Base-by-base conservation (phyloP, 2,113 vertebrate genomes). In the Silurus meridionalis region DNA sequence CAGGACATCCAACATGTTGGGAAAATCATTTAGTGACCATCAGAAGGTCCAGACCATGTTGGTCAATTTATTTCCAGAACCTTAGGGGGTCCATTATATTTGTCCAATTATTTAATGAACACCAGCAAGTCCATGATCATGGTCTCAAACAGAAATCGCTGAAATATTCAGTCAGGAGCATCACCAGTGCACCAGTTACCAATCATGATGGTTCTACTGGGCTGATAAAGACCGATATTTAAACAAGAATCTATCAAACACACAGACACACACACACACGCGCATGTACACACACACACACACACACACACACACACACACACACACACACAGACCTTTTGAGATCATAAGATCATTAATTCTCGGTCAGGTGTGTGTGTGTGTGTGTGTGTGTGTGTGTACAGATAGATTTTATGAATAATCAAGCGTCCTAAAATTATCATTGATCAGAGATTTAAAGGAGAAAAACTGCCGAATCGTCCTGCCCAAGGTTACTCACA, bases 401-500 rank as follows among this genome's bases (percentile, higher is more conserved):
- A 23, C 10, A 23, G 1, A 10, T 50, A n/a, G 3, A 8, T 57
- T 8, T 53, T 8, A 1, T 78, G n/a, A 37, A 37, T 37, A 37
- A 37, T 37, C 37, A 37, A 37, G 37, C 37, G 37, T 37, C 37
- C 37, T 1, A 37, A 37, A 2, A 14, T 78, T 1, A 78, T 57
- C 75, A 1, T 8, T 57, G 14, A 57, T 78, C 75, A 25, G 3
- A 57, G 75, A 25, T 57, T n/a, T 57, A 53, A 17, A 28, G 23
- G 75, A 78, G 25, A 15, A 8, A 78, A 48, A 75, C 9, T 5
- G 46, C 8, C 46, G 21, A 11, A 6, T 13, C 0, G 28, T 61
- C 28, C 78, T 46, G 57, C 78, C 61, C 78, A 80, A 61, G 78
- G 78, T 61, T 80, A 61, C 55, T 55, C 10, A n/a, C n/a, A n/a